Evolutionary conservation across 2,888 invertebrate genomes (phyloP).

Genomic region (Drosophila lacicola): DNA sequence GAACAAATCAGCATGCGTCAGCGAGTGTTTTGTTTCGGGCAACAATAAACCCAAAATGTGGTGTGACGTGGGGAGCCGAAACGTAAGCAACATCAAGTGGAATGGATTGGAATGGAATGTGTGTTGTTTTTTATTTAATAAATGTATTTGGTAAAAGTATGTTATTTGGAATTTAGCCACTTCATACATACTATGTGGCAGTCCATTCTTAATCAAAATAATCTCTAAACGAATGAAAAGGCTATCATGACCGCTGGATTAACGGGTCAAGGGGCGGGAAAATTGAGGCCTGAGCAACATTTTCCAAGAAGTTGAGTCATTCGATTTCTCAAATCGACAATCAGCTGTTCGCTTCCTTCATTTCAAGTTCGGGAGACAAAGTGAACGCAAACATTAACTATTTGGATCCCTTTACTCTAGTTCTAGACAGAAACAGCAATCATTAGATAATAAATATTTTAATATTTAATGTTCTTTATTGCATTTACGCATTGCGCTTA

Average conservation of each 20-base stretch:
- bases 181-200: background rate
- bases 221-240: background rate
- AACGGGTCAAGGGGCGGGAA: background rate
- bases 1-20: constrained; percentile 22
- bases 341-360: background rate
- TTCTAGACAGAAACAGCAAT: too few relatives aligned
- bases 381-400: too few relatives aligned
- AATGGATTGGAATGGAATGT: constrained; percentile 2
- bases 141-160: background rate
- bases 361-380: too few relatives aligned
- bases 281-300: background rate
- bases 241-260: background rate
- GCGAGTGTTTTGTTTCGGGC: constrained; percentile 33
- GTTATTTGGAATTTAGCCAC: background rate
- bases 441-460: too few relatives aligned
- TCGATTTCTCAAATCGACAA: background rate
- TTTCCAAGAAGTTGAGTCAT: background rate
- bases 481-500: too few relatives aligned
- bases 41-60: background rate
- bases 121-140: background rate
- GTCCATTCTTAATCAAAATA: background rate
- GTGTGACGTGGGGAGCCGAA: background rate
- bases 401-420: too few relatives aligned
- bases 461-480: too few relatives aligned
- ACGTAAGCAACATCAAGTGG: background rate